Evolutionary conservation across 2,888 invertebrate species (phyloP).

Genomic region (Lithosia quadra): DNA sequence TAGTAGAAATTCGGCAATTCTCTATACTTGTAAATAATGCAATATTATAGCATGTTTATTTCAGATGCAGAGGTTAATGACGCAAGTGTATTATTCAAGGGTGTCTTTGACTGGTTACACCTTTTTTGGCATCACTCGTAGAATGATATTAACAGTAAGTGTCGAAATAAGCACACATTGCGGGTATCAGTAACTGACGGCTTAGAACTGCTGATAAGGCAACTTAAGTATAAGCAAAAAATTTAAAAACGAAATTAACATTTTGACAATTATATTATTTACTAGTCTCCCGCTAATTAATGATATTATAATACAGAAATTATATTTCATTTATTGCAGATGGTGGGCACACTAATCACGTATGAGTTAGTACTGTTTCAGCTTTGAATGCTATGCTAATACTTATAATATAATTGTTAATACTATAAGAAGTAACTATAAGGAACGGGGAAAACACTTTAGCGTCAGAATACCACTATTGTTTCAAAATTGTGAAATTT

Average conservation of each 20-base stretch:
- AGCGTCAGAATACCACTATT: background rate
- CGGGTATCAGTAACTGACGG: too few species aligned
- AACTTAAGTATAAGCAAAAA: background rate
- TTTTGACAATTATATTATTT: too few species aligned
- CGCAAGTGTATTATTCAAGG: slow-evolving; percentile 16
- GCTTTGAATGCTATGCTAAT: background rate
- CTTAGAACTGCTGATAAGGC: background rate
- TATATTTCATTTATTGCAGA: slow-evolving; percentile 15
- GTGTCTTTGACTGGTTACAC: slow-evolving; percentile 18
- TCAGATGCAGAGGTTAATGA: slow-evolving; percentile 24
- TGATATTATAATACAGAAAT: background rate
- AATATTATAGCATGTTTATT: background rate
- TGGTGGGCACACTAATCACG: slow-evolving; percentile 16
- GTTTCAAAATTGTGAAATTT: background rate
- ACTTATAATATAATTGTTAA: too few species aligned
- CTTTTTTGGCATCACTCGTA: slow-evolving; percentile 12
- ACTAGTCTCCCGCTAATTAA: too few species aligned
- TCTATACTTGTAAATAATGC: background rate
- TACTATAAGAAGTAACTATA: too few species aligned
- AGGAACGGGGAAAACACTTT: too few species aligned
- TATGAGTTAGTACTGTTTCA: slow-evolving; percentile 25
- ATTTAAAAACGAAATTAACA: too few species aligned
- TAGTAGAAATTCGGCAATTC: background rate
- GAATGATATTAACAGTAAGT: slow-evolving; percentile 18
- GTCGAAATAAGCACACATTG: background rate